phyloP scores from a whole-genome alignment of 2,797 vertebrate genomes.

The Botia almorhae region DNA sequence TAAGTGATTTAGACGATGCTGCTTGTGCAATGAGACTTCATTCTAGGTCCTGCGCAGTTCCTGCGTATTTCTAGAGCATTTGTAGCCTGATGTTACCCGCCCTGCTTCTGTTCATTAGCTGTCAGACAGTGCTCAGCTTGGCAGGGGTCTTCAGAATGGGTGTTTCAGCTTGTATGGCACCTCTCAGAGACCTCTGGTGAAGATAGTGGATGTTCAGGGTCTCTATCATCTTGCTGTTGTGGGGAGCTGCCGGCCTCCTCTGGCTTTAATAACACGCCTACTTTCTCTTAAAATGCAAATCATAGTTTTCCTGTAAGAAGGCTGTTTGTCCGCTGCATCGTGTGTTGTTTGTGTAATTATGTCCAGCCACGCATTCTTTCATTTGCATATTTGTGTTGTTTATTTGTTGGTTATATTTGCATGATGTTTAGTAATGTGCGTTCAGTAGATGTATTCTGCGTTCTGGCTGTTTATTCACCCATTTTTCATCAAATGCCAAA shows the following conservation, averaged over 20 bases:
- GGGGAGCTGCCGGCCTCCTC: slow-evolving; percentile 18
- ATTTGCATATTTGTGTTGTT: slow-evolving; percentile 60
- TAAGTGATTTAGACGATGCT: background rate
- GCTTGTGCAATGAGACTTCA: background rate
- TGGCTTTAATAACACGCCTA: slow-evolving; percentile 20
- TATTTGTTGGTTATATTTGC: slow-evolving; percentile 68
- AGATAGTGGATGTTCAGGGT: slow-evolving; percentile 33
- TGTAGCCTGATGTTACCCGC: slow-evolving; percentile 12
- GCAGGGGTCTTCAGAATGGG: slow-evolving; percentile 9
- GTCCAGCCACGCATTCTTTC: slow-evolving; percentile 60
- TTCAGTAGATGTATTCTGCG: slow-evolving; percentile 48
- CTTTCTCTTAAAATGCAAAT: background rate
- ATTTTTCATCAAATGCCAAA: slow-evolving; percentile 75
- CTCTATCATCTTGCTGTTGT: slow-evolving; percentile 36
- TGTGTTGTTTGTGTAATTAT: slow-evolving; percentile 70
- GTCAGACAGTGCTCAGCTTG: background rate
- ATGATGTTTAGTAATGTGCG: slow-evolving; percentile 66
- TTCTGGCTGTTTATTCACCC: slow-evolving; percentile 48
- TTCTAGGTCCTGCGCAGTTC: background rate
- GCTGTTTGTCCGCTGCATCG: slow-evolving; percentile 67
- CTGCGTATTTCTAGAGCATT: slow-evolving; percentile 6
- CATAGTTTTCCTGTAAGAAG: background rate
- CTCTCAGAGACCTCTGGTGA: background rate
- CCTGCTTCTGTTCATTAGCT: background rate
- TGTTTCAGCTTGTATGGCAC: slow-evolving; percentile 5